Evolutionary conservation across 1,140 invertebrate genomes (phyloP), one percentile per base, ranked within the genome.

Genomic region (Mylabris phalerata): DNA sequence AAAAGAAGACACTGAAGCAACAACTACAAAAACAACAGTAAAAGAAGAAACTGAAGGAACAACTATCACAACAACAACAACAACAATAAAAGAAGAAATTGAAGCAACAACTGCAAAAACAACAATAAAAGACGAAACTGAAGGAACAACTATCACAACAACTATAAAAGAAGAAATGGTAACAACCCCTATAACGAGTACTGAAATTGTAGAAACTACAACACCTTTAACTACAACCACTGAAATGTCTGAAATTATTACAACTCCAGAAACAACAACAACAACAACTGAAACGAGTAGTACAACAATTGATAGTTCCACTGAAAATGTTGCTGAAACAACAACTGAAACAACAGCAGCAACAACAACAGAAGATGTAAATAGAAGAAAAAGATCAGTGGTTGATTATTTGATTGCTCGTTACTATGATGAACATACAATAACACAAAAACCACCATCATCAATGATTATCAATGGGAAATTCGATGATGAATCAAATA

Each of bases 261-360:
- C 44, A 32, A 49, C 39, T 7, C 48, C 49, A 55, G 49, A 42
- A 46, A 64, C 48, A 45, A 62, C 48, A 55, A 50, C 24, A 11
- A 13, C 11, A 42, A 48, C 45, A 32, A 25, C 54, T 24, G 50
- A 51, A 57, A 43, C 58, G n/a, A 41, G 41, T 50, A 7, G 40
- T 56, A 61, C 50, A 55, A 62, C 48, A 39, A 55, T 24, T 45
- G 32, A 13, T 38, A 32, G 7, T 11, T 27, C 39, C n/a, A 41
- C 42, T 9, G 50, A 48, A 50, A 48, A n/a, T 27, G 27, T 7
- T 5, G 25, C 9, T 26, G 49, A 55, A 58, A 51, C 50, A 19
- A 24, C 50, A 11, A 71, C 72, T 52, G 68, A 74, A 54, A 64
- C 74, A 48, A 67, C 72, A 41, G 73, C 79, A 75, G 79, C 78